Evolutionary conservation across 2,888 invertebrate species (phyloP).

Genomic region (Psylliodes chrysocephalus): DNA sequence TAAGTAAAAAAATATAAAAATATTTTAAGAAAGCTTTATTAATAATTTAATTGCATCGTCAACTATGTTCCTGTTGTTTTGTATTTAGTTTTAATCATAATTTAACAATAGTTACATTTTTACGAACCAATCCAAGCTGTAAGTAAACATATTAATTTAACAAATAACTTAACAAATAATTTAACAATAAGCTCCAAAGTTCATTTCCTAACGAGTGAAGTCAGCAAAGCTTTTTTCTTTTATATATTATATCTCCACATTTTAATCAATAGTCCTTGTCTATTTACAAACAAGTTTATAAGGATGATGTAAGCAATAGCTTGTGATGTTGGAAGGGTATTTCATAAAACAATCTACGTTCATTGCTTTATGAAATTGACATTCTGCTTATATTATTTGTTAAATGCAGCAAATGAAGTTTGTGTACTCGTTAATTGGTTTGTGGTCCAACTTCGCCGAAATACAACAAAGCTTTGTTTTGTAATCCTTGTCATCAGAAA

Average conservation of each 20-base stretch:
- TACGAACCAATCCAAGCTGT: no score
- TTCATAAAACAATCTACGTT: constrained; percentile 9
- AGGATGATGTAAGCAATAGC: not conserved
- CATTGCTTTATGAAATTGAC: constrained; percentile 28
- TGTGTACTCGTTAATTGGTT: constrained; percentile 38
- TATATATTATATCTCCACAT: not conserved
- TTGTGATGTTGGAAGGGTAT: not conserved
- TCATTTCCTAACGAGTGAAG: no score
- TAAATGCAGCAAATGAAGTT: constrained; percentile 32
- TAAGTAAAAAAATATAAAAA: no score
- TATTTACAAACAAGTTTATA: not conserved
- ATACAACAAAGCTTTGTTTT: constrained; percentile 35
- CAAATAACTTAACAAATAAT: no score
- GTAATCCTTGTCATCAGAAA: constrained; percentile 43
- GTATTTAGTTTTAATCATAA: no score
- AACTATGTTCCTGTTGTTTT: no score
- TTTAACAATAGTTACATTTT: no score
- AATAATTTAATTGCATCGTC: no score
- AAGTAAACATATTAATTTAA: no score
- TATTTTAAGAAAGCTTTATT: no score
- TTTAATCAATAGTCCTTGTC: not conserved
- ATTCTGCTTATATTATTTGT: constrained; percentile 29
- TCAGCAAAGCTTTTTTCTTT: no score
- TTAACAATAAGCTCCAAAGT: no score
- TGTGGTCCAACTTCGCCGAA: constrained; percentile 30